Conservation (phyloP, 2,888 invertebrate species). For the Lathronympha strigana region DNA sequence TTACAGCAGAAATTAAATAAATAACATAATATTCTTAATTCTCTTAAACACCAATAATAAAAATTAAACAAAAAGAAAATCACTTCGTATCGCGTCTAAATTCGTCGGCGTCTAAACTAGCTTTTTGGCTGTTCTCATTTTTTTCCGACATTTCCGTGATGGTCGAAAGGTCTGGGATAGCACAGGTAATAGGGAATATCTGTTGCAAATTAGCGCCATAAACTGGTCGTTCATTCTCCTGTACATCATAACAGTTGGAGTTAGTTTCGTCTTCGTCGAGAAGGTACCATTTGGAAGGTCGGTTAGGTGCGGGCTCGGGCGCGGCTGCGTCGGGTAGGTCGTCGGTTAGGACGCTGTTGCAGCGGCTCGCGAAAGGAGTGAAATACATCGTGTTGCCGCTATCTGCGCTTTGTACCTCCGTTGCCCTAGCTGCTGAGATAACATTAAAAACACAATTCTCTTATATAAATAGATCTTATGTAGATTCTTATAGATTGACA, state of each 20-base stretch:
- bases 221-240: constrained; percentile 42
- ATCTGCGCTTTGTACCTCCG: constrained; percentile 27
- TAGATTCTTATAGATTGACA: too few relatives aligned
- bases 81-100: constrained; percentile 43
- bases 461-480: too few relatives aligned
- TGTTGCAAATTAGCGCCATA: constrained; percentile 64
- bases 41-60: constrained; percentile 10
- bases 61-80: neutral
- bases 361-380: constrained; percentile 43
- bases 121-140: constrained; percentile 55
- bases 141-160: constrained; percentile 73
- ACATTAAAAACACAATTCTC: constrained; percentile 6
- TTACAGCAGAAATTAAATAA: constrained; percentile 11
- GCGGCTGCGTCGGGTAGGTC: too few relatives aligned
- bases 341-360: constrained; percentile 66
- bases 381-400: constrained; percentile 42
- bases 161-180: constrained; percentile 73
- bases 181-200: constrained; percentile 68
- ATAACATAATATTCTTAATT: constrained; percentile 20
- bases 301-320: constrained; percentile 28
- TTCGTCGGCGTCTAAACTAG: constrained; percentile 49
- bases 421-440: constrained; percentile 18
- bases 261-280: constrained; percentile 71
- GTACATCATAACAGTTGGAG: constrained; percentile 48
- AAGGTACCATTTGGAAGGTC: constrained; percentile 64